A percentile compares a stretch with the other conserved stretches of the same genome.
Conservation (phyloP, 2,113 vertebrate genomes). For the Scytalopus superciliaris region DNA sequence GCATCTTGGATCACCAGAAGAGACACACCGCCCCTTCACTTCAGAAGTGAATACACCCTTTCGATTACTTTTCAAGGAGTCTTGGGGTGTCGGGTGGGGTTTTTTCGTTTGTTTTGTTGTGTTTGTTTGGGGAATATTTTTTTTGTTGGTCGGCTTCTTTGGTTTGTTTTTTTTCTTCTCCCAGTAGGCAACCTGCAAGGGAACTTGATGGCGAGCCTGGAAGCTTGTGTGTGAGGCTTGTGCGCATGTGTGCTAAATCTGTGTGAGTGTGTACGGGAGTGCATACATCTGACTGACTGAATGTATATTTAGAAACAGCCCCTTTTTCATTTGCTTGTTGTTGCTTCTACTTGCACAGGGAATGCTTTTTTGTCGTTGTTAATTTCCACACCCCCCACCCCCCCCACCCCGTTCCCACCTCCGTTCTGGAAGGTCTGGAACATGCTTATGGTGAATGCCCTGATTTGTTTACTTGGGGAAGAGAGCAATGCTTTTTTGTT, state of each 20-base stretch:
- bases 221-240: slow-evolving; percentile 4
- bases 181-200: slow-evolving; percentile 66
- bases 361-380: slow-evolving; percentile 24
- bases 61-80: slow-evolving; percentile 64
- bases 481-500: slow-evolving; percentile 80
- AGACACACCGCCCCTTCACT: slow-evolving; percentile 63
- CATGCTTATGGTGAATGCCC: slow-evolving; percentile 52
- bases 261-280: neutral
- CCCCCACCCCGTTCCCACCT: neutral
- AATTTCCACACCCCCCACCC: neutral
- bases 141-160: neutral
- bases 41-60: slow-evolving; percentile 66
- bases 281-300: slow-evolving; percentile 19
- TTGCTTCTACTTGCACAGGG: slow-evolving; percentile 63
- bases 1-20: slow-evolving; percentile 79
- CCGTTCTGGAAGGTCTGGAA: slow-evolving; percentile 41
- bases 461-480: slow-evolving; percentile 77
- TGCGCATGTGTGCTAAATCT: neutral
- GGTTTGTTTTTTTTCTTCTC: neutral
- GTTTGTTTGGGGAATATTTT: slow-evolving; percentile 20
- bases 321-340: slow-evolving; percentile 59
- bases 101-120: neutral
- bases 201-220: slow-evolving; percentile 58
- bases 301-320: slow-evolving; percentile 51
- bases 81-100: neutral